Evolutionary conservation across 1,140 invertebrate genomes (phyloP).

Genomic region (Ceratosolen solmsi): DNA sequence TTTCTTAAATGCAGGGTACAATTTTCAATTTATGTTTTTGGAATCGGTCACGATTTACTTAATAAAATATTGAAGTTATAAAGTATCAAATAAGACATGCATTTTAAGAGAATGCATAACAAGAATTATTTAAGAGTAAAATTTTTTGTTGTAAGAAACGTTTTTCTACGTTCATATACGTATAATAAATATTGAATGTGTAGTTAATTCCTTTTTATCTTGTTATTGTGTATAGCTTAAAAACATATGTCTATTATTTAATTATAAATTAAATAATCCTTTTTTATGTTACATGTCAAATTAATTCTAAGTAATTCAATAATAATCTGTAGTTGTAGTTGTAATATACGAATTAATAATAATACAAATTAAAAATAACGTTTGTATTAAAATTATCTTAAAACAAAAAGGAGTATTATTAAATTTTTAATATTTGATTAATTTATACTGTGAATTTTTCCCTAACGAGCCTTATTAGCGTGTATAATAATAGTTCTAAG

Average conservation of each 20-base stretch:
- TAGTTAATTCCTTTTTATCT: constrained; percentile 21
- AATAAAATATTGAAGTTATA: neutral
- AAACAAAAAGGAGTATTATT: constrained; percentile 11
- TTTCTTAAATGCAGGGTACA: constrained; percentile 46
- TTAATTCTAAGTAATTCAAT: constrained; percentile 22
- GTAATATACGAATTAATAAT: constrained; percentile 25
- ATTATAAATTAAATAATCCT: neutral
- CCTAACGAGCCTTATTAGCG: constrained; percentile 45
- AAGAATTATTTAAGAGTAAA: constrained; percentile 7
- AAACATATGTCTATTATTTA: constrained; percentile 10
- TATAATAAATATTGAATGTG: constrained; percentile 11
- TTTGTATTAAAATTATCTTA: constrained; percentile 17
- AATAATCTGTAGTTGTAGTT: constrained; percentile 23
- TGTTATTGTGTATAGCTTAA: constrained; percentile 38
- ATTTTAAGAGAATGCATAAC: neutral
- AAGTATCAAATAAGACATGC: neutral
- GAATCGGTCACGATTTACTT: constrained; percentile 32
- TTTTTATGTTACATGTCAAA: neutral
- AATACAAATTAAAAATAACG: no score
- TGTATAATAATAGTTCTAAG: constrained; percentile 65
- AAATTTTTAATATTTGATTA: constrained; percentile 44
- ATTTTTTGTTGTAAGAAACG: constrained; percentile 27
- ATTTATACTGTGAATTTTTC: constrained; percentile 40
- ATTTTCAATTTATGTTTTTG: constrained; percentile 24
- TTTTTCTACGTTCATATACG: constrained; percentile 34